A percentile compares a stretch with the other conserved stretches of the same genome.
Conservation (phyloP, 2,113 vertebrate species). For the Capricornis sumatraensis region DNA sequence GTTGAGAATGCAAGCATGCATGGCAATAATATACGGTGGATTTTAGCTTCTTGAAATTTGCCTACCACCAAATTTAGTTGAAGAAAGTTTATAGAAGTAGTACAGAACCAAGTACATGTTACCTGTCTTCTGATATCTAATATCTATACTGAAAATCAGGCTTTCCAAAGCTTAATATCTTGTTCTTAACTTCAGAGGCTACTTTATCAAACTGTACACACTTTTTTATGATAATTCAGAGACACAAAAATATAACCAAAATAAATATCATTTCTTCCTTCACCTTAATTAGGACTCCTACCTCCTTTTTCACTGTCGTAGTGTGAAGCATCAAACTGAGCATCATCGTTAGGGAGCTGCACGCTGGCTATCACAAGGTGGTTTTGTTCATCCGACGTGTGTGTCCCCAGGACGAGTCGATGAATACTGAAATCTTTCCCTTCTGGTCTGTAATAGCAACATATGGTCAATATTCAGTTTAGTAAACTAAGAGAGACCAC, state of each 20-base stretch:
- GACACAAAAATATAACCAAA: neutral
- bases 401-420: conserved; percentile 92
- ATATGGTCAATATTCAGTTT: conserved; percentile 23
- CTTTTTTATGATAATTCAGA: neutral
- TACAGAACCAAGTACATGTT: neutral
- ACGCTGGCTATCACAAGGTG: conserved; percentile 97
- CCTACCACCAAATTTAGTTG: neutral
- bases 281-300: conserved; percentile 62
- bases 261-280: neutral
- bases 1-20: neutral
- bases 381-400: conserved; percentile 98
- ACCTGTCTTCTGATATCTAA: neutral
- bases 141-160: neutral
- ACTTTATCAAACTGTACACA: neutral
- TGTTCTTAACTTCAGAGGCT: neutral
- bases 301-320: conserved; percentile 99
- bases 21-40: neutral
- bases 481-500: neutral
- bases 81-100: neutral
- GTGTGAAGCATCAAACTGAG: conserved; percentile 97
- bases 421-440: conserved; percentile 99
- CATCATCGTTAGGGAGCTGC: conserved; percentile 96
- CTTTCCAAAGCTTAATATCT: neutral
- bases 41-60: neutral
- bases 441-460: conserved; percentile 87